phyloP scores from a whole-genome alignment of 2,797 vertebrate species.

The Octomys mimax region DNA sequence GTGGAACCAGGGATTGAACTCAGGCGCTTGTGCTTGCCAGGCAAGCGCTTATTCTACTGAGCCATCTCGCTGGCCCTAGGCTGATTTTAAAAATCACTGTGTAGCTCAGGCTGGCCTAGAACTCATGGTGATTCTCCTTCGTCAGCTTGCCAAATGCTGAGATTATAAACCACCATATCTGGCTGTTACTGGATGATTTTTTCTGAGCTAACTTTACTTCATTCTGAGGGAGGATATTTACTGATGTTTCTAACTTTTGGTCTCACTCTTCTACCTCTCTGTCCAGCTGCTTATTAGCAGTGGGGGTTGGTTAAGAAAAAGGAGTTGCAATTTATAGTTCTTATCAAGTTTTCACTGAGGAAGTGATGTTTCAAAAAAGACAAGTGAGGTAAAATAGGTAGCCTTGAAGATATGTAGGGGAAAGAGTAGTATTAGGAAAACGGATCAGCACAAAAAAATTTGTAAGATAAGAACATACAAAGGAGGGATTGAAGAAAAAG shows the following conservation, averaged over 20 bases:
- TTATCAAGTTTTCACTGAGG: constrained; percentile 19
- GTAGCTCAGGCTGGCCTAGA: background rate
- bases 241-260: background rate
- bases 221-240: background rate
- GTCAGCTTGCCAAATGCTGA: background rate
- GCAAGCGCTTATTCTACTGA: too few species aligned
- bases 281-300: background rate
- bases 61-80: too few species aligned
- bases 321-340: background rate
- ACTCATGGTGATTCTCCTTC: background rate
- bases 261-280: background rate
- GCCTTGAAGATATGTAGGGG: background rate
- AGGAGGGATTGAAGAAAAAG: background rate
- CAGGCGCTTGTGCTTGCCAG: too few species aligned
- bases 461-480: background rate
- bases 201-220: background rate
- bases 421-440: background rate
- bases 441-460: background rate
- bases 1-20: too few species aligned
- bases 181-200: background rate
- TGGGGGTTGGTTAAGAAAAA: background rate
- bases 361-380: constrained; percentile 23
- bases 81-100: background rate
- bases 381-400: background rate
- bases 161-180: background rate